phyloP scores from a whole-genome alignment of 2,888 invertebrate species.

The Xanthia icteritia region DNA sequence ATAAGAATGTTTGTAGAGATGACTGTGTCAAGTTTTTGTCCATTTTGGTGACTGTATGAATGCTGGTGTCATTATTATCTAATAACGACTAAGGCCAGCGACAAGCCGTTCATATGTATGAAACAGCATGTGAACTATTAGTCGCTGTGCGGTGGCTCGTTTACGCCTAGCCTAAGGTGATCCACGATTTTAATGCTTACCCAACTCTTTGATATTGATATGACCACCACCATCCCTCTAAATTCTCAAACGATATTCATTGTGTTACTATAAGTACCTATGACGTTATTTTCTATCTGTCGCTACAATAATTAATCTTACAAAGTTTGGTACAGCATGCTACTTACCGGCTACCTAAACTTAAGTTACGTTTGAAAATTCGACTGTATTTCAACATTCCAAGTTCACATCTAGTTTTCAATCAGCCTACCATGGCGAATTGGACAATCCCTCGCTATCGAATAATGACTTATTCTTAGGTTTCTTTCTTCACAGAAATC shows the following conservation, averaged over 20 bases:
- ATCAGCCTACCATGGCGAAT: not conserved
- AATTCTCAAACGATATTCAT: not conserved
- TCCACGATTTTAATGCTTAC: no score
- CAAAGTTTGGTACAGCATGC: not conserved
- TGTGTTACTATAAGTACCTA: not conserved
- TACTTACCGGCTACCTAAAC: not conserved
- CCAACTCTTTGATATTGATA: not conserved
- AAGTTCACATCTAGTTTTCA: not conserved
- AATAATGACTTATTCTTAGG: not conserved
- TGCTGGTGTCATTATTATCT: not conserved
- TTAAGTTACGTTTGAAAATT: conserved; percentile 19
- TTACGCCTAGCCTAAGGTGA: no score
- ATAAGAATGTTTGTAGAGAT: not conserved
- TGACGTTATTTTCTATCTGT: not conserved
- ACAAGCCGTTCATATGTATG: no score
- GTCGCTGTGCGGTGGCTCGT: no score
- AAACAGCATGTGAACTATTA: no score
- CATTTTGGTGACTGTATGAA: not conserved
- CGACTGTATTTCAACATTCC: not conserved
- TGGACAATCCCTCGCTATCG: not conserved
- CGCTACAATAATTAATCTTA: not conserved
- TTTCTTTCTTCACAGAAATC: conserved; percentile 35
- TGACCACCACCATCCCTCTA: not conserved
- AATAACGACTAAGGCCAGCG: not conserved
- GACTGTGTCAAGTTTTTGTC: not conserved